Percentiles rank a stretch among this genome's conserved stretches.
Evolutionary conservation across 2,797 vertebrate species (phyloP).

Genomic region (Leucoraja ocellata): DNA sequence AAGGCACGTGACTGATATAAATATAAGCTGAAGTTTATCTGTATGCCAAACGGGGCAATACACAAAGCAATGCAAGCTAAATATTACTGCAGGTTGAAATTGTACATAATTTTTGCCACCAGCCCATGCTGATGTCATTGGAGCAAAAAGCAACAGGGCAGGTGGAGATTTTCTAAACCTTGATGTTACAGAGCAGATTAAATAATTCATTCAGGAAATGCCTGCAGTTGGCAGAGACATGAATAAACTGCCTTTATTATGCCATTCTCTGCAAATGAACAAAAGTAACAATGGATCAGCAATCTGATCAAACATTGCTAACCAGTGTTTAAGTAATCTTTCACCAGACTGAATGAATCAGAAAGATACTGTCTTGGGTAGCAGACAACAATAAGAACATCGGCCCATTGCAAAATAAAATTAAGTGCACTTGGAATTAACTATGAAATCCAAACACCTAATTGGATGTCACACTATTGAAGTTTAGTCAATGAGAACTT

Average conservation of each 20-base stretch:
- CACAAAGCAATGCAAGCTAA: conserved; percentile 18
- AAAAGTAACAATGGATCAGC: neutral
- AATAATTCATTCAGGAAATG: neutral
- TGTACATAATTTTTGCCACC: neutral
- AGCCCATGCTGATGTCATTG: neutral
- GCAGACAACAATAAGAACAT: neutral
- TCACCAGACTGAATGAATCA: neutral
- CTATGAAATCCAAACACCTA: neutral
- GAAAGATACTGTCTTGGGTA: neutral
- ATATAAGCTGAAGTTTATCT: neutral
- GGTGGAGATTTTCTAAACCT: neutral
- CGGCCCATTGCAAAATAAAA: too few relatives aligned
- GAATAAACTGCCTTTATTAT: too few relatives aligned
- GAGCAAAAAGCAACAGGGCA: neutral
- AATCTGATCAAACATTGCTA: neutral
- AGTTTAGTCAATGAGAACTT: too few relatives aligned
- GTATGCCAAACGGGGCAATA: conserved; percentile 25
- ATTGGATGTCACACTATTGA: too few relatives aligned
- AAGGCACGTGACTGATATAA: conserved; percentile 21
- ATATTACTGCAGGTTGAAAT: neutral
- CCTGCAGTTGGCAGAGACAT: neutral
- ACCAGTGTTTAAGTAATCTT: neutral
- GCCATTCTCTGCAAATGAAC: neutral
- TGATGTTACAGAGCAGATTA: neutral
- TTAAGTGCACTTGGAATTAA: neutral